Base-by-base conservation (phyloP, 2,797 vertebrate genomes). In the Notolabrus celidotus region DNA sequence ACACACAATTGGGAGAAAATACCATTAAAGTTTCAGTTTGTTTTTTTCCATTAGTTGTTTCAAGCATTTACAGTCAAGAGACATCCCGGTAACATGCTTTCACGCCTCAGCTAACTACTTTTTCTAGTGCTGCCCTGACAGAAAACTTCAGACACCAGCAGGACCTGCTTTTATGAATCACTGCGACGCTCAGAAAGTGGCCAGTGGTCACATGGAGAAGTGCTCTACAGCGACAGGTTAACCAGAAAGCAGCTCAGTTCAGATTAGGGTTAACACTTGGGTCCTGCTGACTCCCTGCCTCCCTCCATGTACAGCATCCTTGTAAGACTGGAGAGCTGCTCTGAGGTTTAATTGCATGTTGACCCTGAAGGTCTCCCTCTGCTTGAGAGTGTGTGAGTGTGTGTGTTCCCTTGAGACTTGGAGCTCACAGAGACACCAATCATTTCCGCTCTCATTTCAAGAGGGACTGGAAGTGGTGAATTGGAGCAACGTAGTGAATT, bases 311-410 rank as follows among this genome's bases (percentile, higher is more conserved):
- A 53, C 27, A 66, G 71, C 53, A 62, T 63, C 45, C 67, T 77
- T 58, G 49, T 69, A 77, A 70, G 83, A 67, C 58, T 66, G 59
- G 64, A 82, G 80, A 85, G 56, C 25, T 33, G 42, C 69, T 80
- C 74, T 71, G 60, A 84, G 82, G 69, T 89, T 85, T 89, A 91
- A 91, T 90, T 91, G 79, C 77, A 83, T 57, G 59, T 88, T 90
- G 85, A 91, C 88, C 83, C 79, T 41, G 22, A 43, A 79, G 82
- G 78, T 67, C 75, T 67, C 2, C 27, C 15, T 47, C 46, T 61
- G 36, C 51, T 34, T 41, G 16, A 9, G 25, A 10, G 39, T 43
- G 45, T 36, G 23, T 31, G n/a, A 25, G 39, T 54, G 34, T 45
- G 22, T 42, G 29, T 56, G 74, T 45, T 68, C 64, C 57, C 60